Evolutionary conservation across 2,888 invertebrate genomes (phyloP), one percentile per base, ranked within the genome.

Genomic region (Cerastis rubricosa): DNA sequence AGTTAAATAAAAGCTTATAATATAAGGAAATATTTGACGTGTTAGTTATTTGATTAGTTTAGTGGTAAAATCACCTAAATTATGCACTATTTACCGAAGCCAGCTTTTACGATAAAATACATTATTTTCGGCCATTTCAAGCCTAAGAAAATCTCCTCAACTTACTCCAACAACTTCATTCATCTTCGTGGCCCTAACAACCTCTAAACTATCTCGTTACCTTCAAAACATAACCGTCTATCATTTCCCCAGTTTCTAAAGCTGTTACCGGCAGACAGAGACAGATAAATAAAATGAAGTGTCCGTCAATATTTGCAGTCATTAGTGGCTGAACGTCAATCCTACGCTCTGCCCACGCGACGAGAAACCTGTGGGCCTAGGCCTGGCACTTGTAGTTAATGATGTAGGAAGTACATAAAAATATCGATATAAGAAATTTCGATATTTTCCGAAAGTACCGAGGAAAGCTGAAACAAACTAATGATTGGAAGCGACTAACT

Each of bases 221-320:
- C 29, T 17, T 40, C 71, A 64, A 67, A 66, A 19, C 25, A 65
- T n/a, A 35, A 61, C 63, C 70, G 43, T 57, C 9, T 49, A 29
- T 65, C 43, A 71, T 72, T 67, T 70, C 57, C 61, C 40, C 57
- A 19, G 49, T 22, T 22, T 72, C 35, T 47, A 49, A 72, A 71
- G 47, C 49, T 45, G 61, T 70, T 68, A 49, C 54, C 47, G 2
- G 19, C 19, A 43, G 45, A 78, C 66, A 49, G n/a, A 22, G 22
- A 80, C 17, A 76, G 78, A 85, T 82, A 87, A 85, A 82, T 82
- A 84, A 78, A 85, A 87, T 87, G 70, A 75, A 74, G 63, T 66
- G 76, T 71, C 57, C 57, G 80, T 74, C 73, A 80, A 78, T 78
- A 84, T 87, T 82, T 78, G 80, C 71, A 64, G 76, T 87, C 85